Evolutionary conservation across 2,797 vertebrate genomes (phyloP), one percentile per base, ranked within the genome.

Genomic region (Mallotus villosus): DNA sequence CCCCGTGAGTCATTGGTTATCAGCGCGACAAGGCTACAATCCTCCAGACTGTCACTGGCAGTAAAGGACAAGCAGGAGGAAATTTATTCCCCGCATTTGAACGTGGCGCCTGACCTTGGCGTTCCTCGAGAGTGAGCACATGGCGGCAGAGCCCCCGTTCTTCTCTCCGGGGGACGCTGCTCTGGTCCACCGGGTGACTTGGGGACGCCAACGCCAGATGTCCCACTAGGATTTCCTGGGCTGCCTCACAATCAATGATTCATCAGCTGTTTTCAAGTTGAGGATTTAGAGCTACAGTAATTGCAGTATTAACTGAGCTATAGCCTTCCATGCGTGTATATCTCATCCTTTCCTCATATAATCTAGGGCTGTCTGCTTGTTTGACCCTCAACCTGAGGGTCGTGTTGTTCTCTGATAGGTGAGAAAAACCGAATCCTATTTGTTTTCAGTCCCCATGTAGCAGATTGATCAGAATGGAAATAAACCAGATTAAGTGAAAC

Each of bases 31-130:
- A 86, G 89, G 87, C 83, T 85, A 67, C 78, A 62, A 81, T 87
- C 80, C 78, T 74, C 34, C 5, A 84, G 80, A 80, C 77, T 83
- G 84, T 82, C 86, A 83, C 60, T 21, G 70, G 72, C 78, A 55
- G 69, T 71, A 83, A 71, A 86, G 85, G 81, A 90, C 82, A 85
- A 86, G 77, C 53, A 76, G 83, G 80, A 81, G 83, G 83, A 88
- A 83, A 87, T 88, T 77, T 88, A 89, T 88, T 88, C 87, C 76
- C 77, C 24, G 77, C 60, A 22, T 53, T 49, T 37, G 17, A 29
- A 22, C 61, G 19, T 51, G 68, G 12, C 17, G 59, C 21, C 21
- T 32, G 60, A 67, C 58, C 58, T 60, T 59, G 21, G 58, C 58
- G 21, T 60, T 60, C 58, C 58, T 24, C 12, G 21, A 60, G 58